Evolutionary conservation across 2,888 invertebrate species (phyloP), one percentile per base, ranked within the genome.

Genomic region (Idaea dimidiata): DNA sequence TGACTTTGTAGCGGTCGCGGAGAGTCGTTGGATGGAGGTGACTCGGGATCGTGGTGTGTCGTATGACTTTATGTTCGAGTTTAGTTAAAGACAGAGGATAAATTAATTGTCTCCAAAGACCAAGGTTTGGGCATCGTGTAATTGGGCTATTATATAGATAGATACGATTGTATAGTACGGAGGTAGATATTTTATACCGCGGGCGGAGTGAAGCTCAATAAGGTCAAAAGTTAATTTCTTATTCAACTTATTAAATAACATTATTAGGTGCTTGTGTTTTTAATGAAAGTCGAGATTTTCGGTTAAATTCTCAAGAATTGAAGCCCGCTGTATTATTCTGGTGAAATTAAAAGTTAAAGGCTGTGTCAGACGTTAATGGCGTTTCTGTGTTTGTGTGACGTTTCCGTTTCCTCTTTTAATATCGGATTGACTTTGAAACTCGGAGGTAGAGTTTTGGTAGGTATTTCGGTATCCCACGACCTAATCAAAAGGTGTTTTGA

Each of bases 311-410:
- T 43, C 63, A 72, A 74, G 76, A 74, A 72, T 76, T 75, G 72
- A 74, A 68, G 70, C 69, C 72, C 72, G 74, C 69, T 68, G 73
- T 75, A 78, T 81, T 82, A 80, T 80, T 77, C 76, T 77, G 74
- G 78, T 76, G 75, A 84, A 85, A 86, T 86, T 82, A 82, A 83
- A 84, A 84, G 80, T 82, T 82, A 80, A 77, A 76, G 73, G 72
- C 72, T 72, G 70, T 72, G 77, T 79, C 79, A 78, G 82, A 82
- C 84, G 84, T 84, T 88, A 88, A 89, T 89, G 86, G 86, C 85
- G 80, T 89, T 89, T 84, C 86, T 83, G 79, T 89, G 89, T 89
- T 88, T 86, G 83, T 83, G 76, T 79, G 82, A 76, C 80, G 81
- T 82, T 87, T 84, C 80, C 79, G 75, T 76, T 87, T 83, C 83